Percentiles rank a stretch among this genome's conserved stretches.
phyloP scores from a whole-genome alignment of 2,797 vertebrate species.

The Phrynocephalus vlangalii region DNA sequence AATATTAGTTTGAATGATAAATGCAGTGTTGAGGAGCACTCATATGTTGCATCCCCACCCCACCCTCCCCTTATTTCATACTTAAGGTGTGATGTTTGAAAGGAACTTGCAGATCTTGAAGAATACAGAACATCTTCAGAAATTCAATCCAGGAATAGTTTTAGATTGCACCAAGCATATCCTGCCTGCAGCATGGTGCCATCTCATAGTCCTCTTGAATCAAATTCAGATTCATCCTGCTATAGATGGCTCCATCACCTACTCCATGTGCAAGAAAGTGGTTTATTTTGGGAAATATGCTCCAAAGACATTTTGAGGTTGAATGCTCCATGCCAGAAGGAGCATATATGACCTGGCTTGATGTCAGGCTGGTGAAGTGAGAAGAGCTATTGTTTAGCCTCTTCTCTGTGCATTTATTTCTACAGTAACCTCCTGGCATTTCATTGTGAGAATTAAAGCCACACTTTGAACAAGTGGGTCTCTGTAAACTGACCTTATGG shows the following conservation, averaged over 20 bases:
- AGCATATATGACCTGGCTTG: not conserved
- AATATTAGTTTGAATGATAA: not conserved
- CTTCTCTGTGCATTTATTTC: conserved; percentile 33
- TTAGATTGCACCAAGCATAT: not conserved
- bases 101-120: not conserved
- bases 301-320: not conserved
- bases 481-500: conserved; percentile 49
- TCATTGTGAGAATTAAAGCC: conserved; percentile 55
- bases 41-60: too few species aligned
- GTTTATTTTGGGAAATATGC: not conserved
- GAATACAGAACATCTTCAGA: not conserved
- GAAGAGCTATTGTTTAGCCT: conserved; percentile 40
- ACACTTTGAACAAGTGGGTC: conserved; percentile 48
- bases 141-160: not conserved
- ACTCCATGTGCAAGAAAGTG: not conserved
- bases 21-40: not conserved
- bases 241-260: not conserved
- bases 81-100: not conserved
- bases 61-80: not conserved
- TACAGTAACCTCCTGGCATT: conserved; percentile 29
- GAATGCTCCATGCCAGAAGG: not conserved
- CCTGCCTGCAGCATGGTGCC: not conserved
- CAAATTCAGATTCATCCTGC: too few species aligned
- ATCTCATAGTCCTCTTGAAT: not conserved
- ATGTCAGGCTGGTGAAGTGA: not conserved